Base-by-base conservation (phyloP, 2,888 invertebrate species). In the Andrena fulva region DNA sequence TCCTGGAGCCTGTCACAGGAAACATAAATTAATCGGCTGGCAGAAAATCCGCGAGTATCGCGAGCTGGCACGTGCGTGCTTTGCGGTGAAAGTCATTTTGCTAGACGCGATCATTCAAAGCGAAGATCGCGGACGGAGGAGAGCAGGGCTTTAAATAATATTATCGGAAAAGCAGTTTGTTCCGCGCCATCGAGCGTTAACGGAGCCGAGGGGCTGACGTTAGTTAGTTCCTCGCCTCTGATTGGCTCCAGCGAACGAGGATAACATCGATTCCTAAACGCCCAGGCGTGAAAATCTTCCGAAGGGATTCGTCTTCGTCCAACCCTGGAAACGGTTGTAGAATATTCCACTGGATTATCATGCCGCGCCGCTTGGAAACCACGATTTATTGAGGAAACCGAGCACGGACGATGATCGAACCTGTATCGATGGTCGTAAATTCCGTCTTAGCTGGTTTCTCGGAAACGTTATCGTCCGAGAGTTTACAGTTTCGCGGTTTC, bases 101-200 rank as follows among this genome's bases (percentile, higher is more conserved):
- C 77, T 27, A 62, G 33, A 27, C 42, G 72, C 24, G 64, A 76
- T 76, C 76, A 35, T 77, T 77, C 60, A 56, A 63, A 63, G 35
- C 62, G 75, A 62, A 48, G 74, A 76, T 82, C 82, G 62, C 66
- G 59, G 78, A 66, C 29, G 24, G 29, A n/a, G 35, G 35, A 56
- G 20, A 35, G 60, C 31, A 0, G 52, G 62, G 60, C 64, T 77
- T 77, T 73, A 74, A 83, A 76, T 70, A 82, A 80, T 85, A 71
- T 73, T 74, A 74, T 77, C 63, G 79, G 83, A 83, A 85, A 83
- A 77, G 83, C 77, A 79, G 82, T 84, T 82, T 71, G 84, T 85
- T 85, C 77, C 83, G 77, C 79, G 52, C 71, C 77, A 83, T 79
- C 79, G 76, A 60, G 73, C 77, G 62, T 75, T 64, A 42, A 2